These are phyloP conservation scores for Nothocercus julius DNA, from an alignment of 2,113 vertebrate species.

Conservation along the genomic window DNA sequence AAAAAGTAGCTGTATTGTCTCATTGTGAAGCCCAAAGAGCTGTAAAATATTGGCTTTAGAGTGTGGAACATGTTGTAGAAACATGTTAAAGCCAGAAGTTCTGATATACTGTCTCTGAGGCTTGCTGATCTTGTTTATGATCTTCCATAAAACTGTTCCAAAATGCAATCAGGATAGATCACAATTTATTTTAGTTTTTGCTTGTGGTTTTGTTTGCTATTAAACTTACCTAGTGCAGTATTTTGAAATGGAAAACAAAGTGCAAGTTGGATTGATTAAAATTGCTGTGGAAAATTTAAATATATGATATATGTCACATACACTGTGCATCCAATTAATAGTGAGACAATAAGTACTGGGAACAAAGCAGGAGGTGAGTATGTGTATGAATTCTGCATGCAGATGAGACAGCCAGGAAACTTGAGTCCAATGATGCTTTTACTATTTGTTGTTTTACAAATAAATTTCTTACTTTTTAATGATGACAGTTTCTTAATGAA, in stretches of 20 bases:
- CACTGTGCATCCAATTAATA: background rate
- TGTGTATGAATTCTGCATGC: background rate
- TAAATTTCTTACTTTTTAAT: background rate
- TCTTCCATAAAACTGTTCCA: background rate
- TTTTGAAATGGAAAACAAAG: background rate
- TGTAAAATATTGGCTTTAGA: background rate
- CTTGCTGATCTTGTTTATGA: background rate
- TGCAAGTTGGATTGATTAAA: background rate
- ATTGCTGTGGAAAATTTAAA: constrained; percentile 21
- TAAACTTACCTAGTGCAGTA: background rate
- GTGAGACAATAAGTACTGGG: background rate
- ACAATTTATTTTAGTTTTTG: background rate
- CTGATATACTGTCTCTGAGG: background rate
- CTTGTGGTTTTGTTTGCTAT: background rate
- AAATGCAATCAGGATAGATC: background rate
- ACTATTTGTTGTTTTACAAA: background rate
- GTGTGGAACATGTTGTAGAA: background rate
- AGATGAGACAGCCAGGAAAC: background rate
- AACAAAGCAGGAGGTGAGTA: constrained; percentile 1
- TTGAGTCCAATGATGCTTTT: background rate
- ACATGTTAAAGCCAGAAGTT: background rate
- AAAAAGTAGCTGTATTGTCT: background rate
- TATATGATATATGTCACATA: background rate
- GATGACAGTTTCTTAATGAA: background rate
- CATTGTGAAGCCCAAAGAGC: background rate